These are phyloP conservation scores for Ametastegia equiseti DNA, from an alignment of 2,888 invertebrate genomes.

Conservation along the genomic window DNA sequence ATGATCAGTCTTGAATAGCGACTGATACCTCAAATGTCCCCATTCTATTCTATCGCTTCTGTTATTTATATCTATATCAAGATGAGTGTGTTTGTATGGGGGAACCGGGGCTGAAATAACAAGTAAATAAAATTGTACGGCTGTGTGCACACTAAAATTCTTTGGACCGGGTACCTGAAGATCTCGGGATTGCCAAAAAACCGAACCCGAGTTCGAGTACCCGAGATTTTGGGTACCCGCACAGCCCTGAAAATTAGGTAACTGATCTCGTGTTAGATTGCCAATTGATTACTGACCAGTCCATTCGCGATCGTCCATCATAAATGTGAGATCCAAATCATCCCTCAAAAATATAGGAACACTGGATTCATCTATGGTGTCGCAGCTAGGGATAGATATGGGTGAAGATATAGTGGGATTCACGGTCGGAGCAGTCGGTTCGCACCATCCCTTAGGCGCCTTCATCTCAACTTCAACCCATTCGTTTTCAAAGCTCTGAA, in stretches of 20 bases:
- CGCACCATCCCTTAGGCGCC: slow-evolving; percentile 78
- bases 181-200: too few species aligned
- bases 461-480: slow-evolving; percentile 93
- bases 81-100: slow-evolving; percentile 89
- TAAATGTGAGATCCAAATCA: slow-evolving; percentile 64
- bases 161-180: too few species aligned
- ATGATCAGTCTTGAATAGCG: slow-evolving; percentile 91
- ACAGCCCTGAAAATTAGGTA: too few species aligned
- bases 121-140: too few species aligned
- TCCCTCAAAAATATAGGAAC: slow-evolving; percentile 71
- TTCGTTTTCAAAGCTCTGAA: slow-evolving; percentile 92
- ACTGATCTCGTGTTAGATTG: too few species aligned
- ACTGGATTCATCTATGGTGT: slow-evolving; percentile 68
- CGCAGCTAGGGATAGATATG: slow-evolving; percentile 68
- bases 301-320: slow-evolving; percentile 66
- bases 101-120: slow-evolving; percentile 74
- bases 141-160: too few species aligned
- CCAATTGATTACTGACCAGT: slow-evolving; percentile 54
- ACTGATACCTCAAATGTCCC: slow-evolving; percentile 96
- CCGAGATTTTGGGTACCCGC: too few species aligned
- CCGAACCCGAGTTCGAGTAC: too few species aligned
- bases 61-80: slow-evolving; percentile 90
- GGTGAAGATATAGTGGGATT: slow-evolving; percentile 74
- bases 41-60: slow-evolving; percentile 96
- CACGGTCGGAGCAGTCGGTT: slow-evolving; percentile 66